These are phyloP conservation scores for Argyresthia goedartella DNA, from an alignment of 2,888 invertebrate genomes.

Conservation along the genomic window DNA sequence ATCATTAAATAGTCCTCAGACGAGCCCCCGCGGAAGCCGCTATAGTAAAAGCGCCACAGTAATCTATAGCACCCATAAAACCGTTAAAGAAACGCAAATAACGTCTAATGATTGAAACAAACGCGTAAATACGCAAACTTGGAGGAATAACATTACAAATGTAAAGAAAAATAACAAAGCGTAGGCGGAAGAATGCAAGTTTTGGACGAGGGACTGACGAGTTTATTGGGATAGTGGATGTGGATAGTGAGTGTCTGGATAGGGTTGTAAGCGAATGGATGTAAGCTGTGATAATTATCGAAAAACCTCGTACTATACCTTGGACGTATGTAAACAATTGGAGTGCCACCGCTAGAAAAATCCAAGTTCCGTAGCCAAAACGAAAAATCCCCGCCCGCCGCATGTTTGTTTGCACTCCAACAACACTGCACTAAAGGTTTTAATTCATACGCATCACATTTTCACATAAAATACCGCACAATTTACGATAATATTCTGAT, in stretches of 20 bases:
- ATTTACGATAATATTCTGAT: slow-evolving; percentile 25
- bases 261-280: slow-evolving; percentile 34
- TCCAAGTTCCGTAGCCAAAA: slow-evolving; percentile 61
- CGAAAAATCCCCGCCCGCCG: slow-evolving; percentile 61
- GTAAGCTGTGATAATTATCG: slow-evolving; percentile 52
- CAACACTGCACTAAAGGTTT: slow-evolving; percentile 50
- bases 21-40: slow-evolving; percentile 13
- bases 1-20: slow-evolving; percentile 1
- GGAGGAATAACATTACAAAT: background rate
- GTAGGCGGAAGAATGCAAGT: background rate
- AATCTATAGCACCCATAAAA: slow-evolving; percentile 28
- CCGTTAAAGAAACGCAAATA: slow-evolving; percentile 28
- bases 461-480: slow-evolving; percentile 52
- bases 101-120: slow-evolving; percentile 22
- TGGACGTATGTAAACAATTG: slow-evolving; percentile 68
- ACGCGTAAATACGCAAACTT: slow-evolving; percentile 17
- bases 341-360: slow-evolving; percentile 54
- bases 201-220: background rate
- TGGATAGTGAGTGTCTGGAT: background rate
- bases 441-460: slow-evolving; percentile 68
- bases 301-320: slow-evolving; percentile 61
- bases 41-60: slow-evolving; percentile 20
- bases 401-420: slow-evolving; percentile 49
- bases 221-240: slow-evolving; percentile 8
- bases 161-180: background rate